Percentiles rank a stretch among this genome's conserved stretches.
Evolutionary conservation across 1,140 invertebrate genomes (phyloP).

Genomic region (Anadara kagoshimensis): DNA sequence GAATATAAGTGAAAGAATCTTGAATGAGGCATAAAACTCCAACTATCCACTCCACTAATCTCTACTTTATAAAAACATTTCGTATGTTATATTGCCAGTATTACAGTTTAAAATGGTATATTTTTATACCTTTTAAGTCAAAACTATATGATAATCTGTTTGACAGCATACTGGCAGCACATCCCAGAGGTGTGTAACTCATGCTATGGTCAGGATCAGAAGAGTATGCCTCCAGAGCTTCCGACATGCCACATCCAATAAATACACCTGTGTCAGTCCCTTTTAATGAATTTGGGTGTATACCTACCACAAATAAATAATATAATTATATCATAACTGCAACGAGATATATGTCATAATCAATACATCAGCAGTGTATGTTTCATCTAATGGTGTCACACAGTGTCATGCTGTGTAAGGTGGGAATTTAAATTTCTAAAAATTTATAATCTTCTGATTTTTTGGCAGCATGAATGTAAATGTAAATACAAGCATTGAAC

Average conservation of each 20-base stretch:
- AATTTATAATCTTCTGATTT: no score
- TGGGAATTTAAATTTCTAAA: no score
- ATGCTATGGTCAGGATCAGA: conserved; percentile 78
- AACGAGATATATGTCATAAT: not conserved
- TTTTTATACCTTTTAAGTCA: conserved; percentile 83
- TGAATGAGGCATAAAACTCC: no score
- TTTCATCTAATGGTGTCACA: not conserved
- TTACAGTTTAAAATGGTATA: no score
- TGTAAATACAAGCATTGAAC: no score
- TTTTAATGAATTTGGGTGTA: conserved; percentile 86
- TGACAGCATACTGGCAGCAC: conserved; percentile 94
- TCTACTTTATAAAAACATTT: no score
- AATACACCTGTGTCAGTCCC: conserved; percentile 93
- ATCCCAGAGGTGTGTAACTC: conserved; percentile 94
- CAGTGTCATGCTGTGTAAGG: no score
- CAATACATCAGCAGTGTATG: not conserved
- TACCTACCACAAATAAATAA: conserved; percentile 72
- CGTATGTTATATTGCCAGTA: no score
- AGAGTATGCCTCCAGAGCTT: conserved; percentile 86
- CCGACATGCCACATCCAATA: conserved; percentile 89
- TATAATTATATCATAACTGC: no score
- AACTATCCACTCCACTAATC: no score
- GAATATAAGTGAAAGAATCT: no score
- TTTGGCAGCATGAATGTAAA: no score
- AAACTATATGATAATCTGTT: conserved; percentile 96